Base-by-base conservation (phyloP, 2,888 invertebrate genomes). In the Drosophila helvetica region DNA sequence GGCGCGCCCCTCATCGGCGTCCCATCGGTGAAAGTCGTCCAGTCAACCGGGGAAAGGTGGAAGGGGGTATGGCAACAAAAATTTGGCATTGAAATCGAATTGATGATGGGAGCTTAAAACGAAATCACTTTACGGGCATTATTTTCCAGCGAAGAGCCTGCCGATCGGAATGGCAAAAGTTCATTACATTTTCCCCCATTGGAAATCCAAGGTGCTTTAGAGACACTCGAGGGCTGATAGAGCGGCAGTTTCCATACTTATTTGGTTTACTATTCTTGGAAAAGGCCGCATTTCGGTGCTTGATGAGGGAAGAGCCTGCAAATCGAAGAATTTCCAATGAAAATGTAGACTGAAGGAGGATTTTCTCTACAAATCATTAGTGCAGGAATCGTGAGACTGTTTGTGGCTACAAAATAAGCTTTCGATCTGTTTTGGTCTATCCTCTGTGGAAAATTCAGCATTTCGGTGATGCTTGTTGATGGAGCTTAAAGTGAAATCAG, bases 51-150 rank as follows among this genome's bases (percentile, higher is more conserved):
- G 9, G 9, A 2, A 0, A 2, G 30, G 30, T 3, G 30, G 25
- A 4, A 0, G 30, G 8, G 30, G 30, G 12, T 3, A 33, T 1
- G 42, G 57, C n/a, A 57, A 47, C 66, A 53, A 55, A 62, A 55
- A 53, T 81, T 84, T 78, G 76, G 68, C 80, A 77, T 72, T 78
- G 79, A 73, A 81, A 81, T 81, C 73, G 76, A 78, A 71, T 84
- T 79, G 75, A 46, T 68, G 69, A 55, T 52, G 48, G 46, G 54
- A 66, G 57, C 70, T 54, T 73, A 52, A 64, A 59, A 55, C 45
- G 66, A 55, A 66, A 66, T 48, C 63, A 63, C 64, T 77, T 67
- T 66, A 54, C 38, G 15, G 15, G 38, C 15, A 38, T 52, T 30
- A 47, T 62, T 54, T 69, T 2, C 27, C 43, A 15, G 33, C 30